These are phyloP conservation scores for Dolichallabes microphthalmus DNA, from an alignment of 2,113 vertebrate genomes.

Conservation along the genomic window DNA sequence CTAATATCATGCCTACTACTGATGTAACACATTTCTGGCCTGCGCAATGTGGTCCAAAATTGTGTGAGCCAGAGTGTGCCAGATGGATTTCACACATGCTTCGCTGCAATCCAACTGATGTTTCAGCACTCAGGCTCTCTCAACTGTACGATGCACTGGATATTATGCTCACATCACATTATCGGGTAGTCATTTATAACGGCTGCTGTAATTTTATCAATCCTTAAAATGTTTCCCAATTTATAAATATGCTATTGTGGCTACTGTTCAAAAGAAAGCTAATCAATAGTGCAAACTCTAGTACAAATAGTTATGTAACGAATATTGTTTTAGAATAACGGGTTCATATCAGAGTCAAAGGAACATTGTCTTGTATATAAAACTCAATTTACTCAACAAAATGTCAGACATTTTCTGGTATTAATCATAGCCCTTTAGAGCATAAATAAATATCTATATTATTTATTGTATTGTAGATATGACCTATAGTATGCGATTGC, in stretches of 20 bases:
- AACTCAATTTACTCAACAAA: not conserved
- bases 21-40: not conserved
- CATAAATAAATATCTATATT: not conserved
- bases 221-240: not conserved
- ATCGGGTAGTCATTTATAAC: not conserved
- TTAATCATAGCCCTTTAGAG: not conserved
- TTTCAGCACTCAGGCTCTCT: not conserved
- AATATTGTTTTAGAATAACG: not conserved
- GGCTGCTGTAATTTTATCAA: not conserved
- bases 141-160: not conserved
- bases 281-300: not conserved
- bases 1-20: not conserved
- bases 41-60: not conserved
- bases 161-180: not conserved
- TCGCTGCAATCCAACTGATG: conserved; percentile 1
- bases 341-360: not conserved
- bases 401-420: not conserved
- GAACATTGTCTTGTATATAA: not conserved
- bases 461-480: not conserved
- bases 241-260: not conserved
- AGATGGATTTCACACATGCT: conserved; percentile 4
- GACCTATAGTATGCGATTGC: not conserved
- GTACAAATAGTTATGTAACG: not conserved
- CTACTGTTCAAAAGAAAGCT: not conserved
- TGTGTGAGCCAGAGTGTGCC: not conserved